Conservation (phyloP, 2,113 vertebrate genomes). For the Paralichthys olivaceus region DNA sequence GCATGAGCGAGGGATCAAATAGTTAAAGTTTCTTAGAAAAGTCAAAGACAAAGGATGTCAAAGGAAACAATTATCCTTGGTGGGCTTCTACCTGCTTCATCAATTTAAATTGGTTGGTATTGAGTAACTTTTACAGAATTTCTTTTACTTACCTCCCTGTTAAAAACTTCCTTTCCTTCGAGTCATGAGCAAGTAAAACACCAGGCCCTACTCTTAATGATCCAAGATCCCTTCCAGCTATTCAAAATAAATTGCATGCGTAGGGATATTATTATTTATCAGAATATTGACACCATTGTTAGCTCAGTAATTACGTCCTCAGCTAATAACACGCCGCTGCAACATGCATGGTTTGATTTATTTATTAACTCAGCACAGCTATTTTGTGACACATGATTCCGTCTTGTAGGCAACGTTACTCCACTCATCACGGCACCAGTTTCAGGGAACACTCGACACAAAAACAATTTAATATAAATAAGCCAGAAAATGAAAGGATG, state of each 20-base stretch:
- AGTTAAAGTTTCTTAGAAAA: constrained; percentile 37
- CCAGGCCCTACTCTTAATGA: constrained; percentile 19
- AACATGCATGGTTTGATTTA: constrained; percentile 38
- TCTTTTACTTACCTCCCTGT: neutral
- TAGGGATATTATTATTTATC: constrained; percentile 16
- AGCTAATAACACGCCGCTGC: constrained; percentile 36
- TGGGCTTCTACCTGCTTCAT: constrained; percentile 23
- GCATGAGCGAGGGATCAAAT: constrained; percentile 45
- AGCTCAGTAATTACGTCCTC: constrained; percentile 29
- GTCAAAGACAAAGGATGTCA: constrained; percentile 29
- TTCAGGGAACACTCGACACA: neutral
- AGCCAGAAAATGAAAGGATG: constrained; percentile 22
- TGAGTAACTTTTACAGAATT: constrained; percentile 35
- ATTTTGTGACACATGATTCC: constrained; percentile 3
- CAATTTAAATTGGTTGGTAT: constrained; percentile 16
- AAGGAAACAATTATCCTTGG: constrained; percentile 47
- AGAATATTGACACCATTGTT: neutral
- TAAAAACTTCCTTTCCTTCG: constrained; percentile 14
- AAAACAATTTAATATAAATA: constrained; percentile 9
- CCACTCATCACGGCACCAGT: neutral
- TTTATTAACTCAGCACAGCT: constrained; percentile 14
- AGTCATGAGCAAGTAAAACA: constrained; percentile 11
- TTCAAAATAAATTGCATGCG: constrained; percentile 22
- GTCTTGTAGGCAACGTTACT: neutral
- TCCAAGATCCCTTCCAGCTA: constrained; percentile 16